Conservation (phyloP, 2,797 vertebrate genomes). For the Phoxinus dragarum region DNA sequence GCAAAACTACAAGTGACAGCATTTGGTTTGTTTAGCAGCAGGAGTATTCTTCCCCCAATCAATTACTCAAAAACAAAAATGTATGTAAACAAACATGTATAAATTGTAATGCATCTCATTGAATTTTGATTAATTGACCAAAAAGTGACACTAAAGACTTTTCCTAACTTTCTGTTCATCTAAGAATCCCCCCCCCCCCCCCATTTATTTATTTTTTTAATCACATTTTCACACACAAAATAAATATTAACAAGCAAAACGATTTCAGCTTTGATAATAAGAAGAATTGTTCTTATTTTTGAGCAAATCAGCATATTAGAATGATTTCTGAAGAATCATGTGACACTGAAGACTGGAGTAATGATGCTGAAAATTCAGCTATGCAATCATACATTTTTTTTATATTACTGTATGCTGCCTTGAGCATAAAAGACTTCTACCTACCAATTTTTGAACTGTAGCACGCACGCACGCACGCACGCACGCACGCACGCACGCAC, state of each 20-base stretch:
- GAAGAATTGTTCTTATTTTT: background rate
- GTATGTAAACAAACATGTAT: background rate
- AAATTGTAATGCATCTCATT: background rate
- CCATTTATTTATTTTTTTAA: too few relatives aligned
- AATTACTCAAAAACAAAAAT: background rate
- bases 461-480: too few relatives aligned
- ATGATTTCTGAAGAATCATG: background rate
- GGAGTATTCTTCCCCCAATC: background rate
- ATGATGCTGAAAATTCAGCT: background rate
- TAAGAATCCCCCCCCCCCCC: background rate
- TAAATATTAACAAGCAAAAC: background rate
- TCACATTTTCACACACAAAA: background rate
- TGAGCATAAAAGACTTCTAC: background rate
- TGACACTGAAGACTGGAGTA: background rate
- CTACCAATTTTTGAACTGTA: background rate
- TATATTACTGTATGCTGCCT: background rate
- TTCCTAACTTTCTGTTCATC: background rate
- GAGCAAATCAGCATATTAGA: background rate
- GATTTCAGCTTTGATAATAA: background rate
- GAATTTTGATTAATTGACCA: background rate
- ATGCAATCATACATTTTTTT: background rate
- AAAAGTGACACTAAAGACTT: background rate
- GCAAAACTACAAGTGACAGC: background rate
- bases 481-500: too few relatives aligned
- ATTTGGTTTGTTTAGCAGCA: background rate